A percentile compares a stretch with the other conserved stretches of the same genome.
These are phyloP conservation scores for Chrysomallon squamiferum DNA, from an alignment of 1,140 invertebrate genomes.

Conservation along the genomic window DNA sequence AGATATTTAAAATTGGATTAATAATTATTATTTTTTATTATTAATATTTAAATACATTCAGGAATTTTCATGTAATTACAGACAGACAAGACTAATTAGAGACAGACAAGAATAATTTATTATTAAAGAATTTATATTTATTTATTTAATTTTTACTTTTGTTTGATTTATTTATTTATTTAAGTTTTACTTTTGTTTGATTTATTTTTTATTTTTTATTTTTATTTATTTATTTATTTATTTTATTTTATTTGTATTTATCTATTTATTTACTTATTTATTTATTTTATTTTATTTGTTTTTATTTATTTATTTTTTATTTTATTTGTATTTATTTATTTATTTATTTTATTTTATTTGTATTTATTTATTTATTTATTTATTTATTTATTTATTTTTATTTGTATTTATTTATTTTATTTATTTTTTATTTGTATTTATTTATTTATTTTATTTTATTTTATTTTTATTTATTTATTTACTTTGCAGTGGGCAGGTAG, in stretches of 20 bases:
- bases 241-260: background rate
- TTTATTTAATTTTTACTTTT: too few relatives aligned
- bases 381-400: background rate
- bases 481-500: conserved; percentile 81
- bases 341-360: background rate
- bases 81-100: too few relatives aligned
- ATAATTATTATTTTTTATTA: too few relatives aligned
- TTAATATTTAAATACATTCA: too few relatives aligned
- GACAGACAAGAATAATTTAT: too few relatives aligned
- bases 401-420: background rate
- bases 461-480: background rate
- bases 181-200: too few relatives aligned
- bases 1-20: too few relatives aligned
- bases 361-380: background rate
- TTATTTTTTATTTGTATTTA: background rate
- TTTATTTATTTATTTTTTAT: background rate
- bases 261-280: background rate
- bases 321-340: background rate
- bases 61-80: too few relatives aligned
- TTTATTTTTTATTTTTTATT: too few relatives aligned
- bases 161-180: too few relatives aligned
- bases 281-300: background rate
- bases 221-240: background rate
- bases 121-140: too few relatives aligned
- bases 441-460: background rate